These are phyloP conservation scores for Puntigrus tetrazona DNA, from an alignment of 2,113 vertebrate species.

Conservation along the genomic window DNA sequence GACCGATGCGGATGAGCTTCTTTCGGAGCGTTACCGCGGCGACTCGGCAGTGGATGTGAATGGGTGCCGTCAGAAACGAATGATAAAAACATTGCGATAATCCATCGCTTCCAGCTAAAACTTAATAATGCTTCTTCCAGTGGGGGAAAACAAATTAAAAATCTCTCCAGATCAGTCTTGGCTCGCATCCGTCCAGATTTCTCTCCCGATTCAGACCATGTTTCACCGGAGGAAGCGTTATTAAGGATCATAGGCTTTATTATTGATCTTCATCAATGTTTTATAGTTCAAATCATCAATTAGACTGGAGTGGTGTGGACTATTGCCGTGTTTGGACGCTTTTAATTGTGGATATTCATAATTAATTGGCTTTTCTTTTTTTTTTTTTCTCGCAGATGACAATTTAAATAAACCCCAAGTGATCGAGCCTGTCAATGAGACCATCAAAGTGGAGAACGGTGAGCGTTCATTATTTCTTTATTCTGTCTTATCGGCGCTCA, in stretches of 20 bases:
- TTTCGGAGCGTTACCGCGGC: too few species aligned
- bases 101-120: background rate
- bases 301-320: too few species aligned
- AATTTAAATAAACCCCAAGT: conserved; percentile 69
- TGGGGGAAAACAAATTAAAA: too few species aligned
- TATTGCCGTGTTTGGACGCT: background rate
- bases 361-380: background rate
- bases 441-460: conserved; percentile 78
- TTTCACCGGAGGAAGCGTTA: too few species aligned
- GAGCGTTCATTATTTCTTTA: conserved; percentile 60
- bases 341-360: background rate
- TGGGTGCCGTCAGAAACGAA: background rate
- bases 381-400: conserved; percentile 49
- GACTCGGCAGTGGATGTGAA: background rate
- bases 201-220: too few species aligned
- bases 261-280: too few species aligned
- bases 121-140: too few species aligned
- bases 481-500: too few species aligned
- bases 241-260: too few species aligned
- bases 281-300: too few species aligned
- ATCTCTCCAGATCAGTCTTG: too few species aligned
- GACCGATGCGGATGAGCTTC: background rate
- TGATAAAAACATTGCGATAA: background rate
- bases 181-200: too few species aligned
- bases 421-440: conserved; percentile 74